Base-by-base conservation (phyloP, 2,113 vertebrate species). In the Alligator sinensis region DNA sequence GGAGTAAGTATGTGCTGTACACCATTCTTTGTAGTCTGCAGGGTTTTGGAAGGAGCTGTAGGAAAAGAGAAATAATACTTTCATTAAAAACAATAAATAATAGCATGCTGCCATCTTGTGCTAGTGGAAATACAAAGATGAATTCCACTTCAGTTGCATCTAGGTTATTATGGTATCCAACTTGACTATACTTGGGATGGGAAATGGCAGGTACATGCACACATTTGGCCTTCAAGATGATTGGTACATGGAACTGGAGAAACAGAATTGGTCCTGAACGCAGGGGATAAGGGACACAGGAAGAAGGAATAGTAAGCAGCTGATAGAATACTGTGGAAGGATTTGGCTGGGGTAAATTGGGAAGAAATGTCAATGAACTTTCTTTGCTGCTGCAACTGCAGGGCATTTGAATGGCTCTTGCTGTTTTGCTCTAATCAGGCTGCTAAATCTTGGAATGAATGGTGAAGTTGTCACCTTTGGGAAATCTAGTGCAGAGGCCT, bases 11-110 rank as follows among this genome's bases (percentile, higher is more conserved):
- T 4, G 11, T 15, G 28, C 1, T 11, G 6, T 10, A 21, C 80
- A 75, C 5, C 30, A 47, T 81, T n/a, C 1, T 0, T 11, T 80
- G 76, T 11, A 61, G 13, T 24, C 0, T 0, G 68, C 68, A 57
- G 28, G 17, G 17, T 79, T 79, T 55, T 38, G 75, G 84, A 77
- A 77, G 3, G 55, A 90, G n/a, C 0, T 0, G 61, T 61, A 59
- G 22, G 61, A 59, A 38, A 11, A 77, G 21, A 30, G 27, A 21
- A 17, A 82, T 6, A 17, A 61, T 19, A 28, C 30, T 79, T 27
- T 28, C 60, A 9, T 9, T 80, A 5, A 30, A 28, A 85, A 57
- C 8, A 61, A 38, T 88, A 82, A 54, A 4, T 47, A 47, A 47
- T 47, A 47, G 47, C 47, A 47, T 47, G 13, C 9, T 87, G 86